These are phyloP conservation scores for Thripadectes ignobilis DNA, from an alignment of 2,797 vertebrate genomes.

Conservation along the genomic window DNA sequence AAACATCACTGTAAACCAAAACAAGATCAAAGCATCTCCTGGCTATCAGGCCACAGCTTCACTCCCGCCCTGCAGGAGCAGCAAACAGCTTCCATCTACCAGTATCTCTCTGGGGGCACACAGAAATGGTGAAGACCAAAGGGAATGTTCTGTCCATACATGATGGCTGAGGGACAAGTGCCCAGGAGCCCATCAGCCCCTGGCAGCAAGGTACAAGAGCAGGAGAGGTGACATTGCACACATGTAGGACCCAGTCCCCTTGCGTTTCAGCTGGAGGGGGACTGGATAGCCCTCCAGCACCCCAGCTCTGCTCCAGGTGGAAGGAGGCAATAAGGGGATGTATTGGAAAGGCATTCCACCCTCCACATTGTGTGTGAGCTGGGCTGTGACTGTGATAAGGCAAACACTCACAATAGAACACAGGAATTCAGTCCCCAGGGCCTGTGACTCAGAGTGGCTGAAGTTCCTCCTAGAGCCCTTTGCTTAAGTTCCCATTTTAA, in stretches of 20 bases:
- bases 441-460: not conserved
- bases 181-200: not conserved
- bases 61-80: not conserved
- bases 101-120: not conserved
- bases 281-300: not conserved
- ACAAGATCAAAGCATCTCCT: not conserved
- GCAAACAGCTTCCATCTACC: not conserved
- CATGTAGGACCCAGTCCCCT: not conserved
- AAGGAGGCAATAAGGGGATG: not conserved
- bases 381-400: not conserved
- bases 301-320: not conserved
- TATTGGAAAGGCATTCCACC: constrained; percentile 21
- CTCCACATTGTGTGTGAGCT: not conserved
- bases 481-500: not conserved
- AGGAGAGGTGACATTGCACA: not conserved
- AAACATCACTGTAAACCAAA: not conserved
- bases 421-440: constrained; percentile 47
- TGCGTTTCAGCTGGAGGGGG: not conserved
- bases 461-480: constrained; percentile 35
- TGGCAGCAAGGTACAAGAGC: not conserved
- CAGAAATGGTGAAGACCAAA: not conserved
- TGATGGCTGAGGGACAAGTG: not conserved
- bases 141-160: accelerated
- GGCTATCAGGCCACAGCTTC: not conserved
- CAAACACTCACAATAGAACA: constrained; percentile 15